Conservation (phyloP, 2,113 vertebrate species). For the Sardina pilchardus region DNA sequence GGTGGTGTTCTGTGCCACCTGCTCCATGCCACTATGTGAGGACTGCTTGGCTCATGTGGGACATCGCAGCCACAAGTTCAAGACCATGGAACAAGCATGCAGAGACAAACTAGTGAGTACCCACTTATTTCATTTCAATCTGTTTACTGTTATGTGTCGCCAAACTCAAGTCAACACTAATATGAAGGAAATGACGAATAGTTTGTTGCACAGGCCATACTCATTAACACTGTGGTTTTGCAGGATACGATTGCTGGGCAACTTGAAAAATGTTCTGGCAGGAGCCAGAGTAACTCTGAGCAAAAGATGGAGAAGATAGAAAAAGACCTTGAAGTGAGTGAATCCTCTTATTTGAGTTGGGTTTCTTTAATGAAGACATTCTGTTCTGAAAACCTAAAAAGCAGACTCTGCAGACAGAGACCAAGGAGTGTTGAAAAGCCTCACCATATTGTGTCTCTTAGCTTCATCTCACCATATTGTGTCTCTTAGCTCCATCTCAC, state of each 20-base stretch:
- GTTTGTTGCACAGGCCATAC: too few relatives aligned
- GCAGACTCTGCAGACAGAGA: too few relatives aligned
- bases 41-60: not conserved
- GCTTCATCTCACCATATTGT: not conserved
- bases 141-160: not conserved
- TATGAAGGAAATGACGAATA: not conserved
- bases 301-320: not conserved
- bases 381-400: too few relatives aligned
- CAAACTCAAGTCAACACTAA: too few relatives aligned
- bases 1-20: conserved; percentile 12
- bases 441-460: not conserved
- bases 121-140: not conserved
- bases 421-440: too few relatives aligned
- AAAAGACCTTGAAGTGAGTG: not conserved
- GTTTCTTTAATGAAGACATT: too few relatives aligned
- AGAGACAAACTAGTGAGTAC: not conserved
- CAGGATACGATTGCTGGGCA: conserved; percentile 8
- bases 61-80: not conserved
- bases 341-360: not conserved
- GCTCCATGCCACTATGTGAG: not conserved
- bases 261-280: not conserved
- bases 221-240: not conserved
- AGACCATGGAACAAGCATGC: not conserved
- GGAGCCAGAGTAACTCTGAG: not conserved
- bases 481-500: not conserved